Evolutionary conservation across 2,888 invertebrate genomes (phyloP).

Genomic region (Odontomyia ornata): DNA sequence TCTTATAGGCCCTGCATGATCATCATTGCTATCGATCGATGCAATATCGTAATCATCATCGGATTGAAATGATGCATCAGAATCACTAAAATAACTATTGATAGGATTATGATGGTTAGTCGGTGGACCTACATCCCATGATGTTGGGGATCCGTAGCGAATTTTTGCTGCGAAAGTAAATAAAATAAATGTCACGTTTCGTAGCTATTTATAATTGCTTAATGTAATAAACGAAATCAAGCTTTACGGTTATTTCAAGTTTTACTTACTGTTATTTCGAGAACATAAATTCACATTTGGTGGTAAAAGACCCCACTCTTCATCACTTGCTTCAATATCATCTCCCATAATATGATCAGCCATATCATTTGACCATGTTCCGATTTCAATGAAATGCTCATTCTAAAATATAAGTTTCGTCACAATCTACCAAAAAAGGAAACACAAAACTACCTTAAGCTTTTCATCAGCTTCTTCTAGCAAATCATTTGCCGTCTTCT

Average conservation of each 20-base stretch:
- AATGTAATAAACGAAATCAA: too few relatives aligned
- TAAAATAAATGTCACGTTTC: too few relatives aligned
- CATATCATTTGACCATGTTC: conserved; percentile 93
- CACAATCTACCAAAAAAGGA: background rate
- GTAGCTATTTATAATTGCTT: too few relatives aligned
- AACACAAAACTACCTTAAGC: conserved; percentile 53
- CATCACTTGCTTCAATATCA: conserved; percentile 64
- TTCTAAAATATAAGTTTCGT: conserved; percentile 51
- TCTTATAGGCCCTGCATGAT: conserved; percentile 69
- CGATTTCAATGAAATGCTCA: conserved; percentile 79
- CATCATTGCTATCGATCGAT: conserved; percentile 64
- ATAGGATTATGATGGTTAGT: conserved; percentile 42
- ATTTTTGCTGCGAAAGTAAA: conserved; percentile 59
- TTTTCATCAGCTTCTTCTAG: conserved; percentile 60
- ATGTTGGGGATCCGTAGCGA: conserved; percentile 63
- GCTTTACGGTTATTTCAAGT: too few relatives aligned
- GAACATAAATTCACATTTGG: conserved; percentile 73
- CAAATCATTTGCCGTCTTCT: conserved; percentile 62
- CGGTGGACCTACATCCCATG: conserved; percentile 57
- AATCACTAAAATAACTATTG: conserved; percentile 57
- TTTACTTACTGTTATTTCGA: conserved; percentile 63
- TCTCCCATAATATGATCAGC: conserved; percentile 66
- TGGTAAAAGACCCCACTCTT: conserved; percentile 68
- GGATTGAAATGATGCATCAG: conserved; percentile 68
- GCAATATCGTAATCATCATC: conserved; percentile 65